Evolutionary conservation across 2,113 vertebrate genomes (phyloP), one percentile per base, ranked within the genome.

Genomic region (Motacilla alba): DNA sequence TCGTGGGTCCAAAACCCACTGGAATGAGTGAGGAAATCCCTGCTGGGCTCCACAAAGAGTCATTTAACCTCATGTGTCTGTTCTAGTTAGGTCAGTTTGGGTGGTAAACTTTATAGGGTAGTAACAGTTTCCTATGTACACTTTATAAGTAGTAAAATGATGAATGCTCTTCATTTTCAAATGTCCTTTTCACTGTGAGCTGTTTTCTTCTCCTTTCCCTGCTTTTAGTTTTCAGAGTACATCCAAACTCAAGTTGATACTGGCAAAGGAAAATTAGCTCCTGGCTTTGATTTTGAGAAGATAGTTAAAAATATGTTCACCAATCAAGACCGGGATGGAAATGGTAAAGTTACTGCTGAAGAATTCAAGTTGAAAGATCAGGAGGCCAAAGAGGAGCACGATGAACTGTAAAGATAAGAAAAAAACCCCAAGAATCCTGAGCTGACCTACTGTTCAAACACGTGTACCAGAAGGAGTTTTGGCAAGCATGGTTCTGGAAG

Each of bases 331-430:
- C 98, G 99, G 33, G 97, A 99, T 21, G 98, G 98, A 86, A 99
- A 99, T 6, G 99, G 99, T 62, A 99, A 98, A 97, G 99, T 99
- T 90, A 99, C 98, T 0, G 98, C 98, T n/a, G 98, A 98, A 11
- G 99, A 99, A 95, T 99, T 99, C 94, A 99, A 98, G 95, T 95
- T 99, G 79, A 99, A 99, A 97, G 99, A 99, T 47, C 99, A 99
- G 49, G 99, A 99, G 95, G 49, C 97, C 50, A 96, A 97, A 73
- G 41, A 97, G 46, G 79, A 80, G 52, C 99, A 99, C 0, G 99
- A 99, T 16, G 99, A 99, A 95, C 98, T 99, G 97, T 99, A 98
- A 98, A 82, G 70, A 68, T 6, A 43, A 43, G 31, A 2, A 11
- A 3, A 4, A 16, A 46, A 22, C 17, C 23, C 17, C 23, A 28